These are phyloP conservation scores for Hydrolagus affinis DNA, from an alignment of 2,113 vertebrate genomes.

Conservation along the genomic window DNA sequence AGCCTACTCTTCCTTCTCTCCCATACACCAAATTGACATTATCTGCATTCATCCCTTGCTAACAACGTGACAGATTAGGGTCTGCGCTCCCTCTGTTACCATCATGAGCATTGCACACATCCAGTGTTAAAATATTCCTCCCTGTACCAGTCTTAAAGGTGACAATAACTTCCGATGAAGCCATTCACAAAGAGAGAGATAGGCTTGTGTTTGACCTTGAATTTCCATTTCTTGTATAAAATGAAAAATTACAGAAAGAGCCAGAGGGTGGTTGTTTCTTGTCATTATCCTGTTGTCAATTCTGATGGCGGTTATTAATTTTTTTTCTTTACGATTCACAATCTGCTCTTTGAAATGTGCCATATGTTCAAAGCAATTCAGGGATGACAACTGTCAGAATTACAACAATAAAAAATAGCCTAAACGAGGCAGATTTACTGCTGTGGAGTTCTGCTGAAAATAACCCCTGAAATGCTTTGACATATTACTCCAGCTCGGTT, in stretches of 20 bases:
- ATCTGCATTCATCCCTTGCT: background rate
- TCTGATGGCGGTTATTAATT: constrained; percentile 84
- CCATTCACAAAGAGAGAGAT: constrained; percentile 37
- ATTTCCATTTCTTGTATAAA: constrained; percentile 53
- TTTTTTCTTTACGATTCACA: constrained; percentile 90
- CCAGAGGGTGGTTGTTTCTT: constrained; percentile 66
- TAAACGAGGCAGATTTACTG: constrained; percentile 87
- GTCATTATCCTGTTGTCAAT: constrained; percentile 77
- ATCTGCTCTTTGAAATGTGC: constrained; percentile 89
- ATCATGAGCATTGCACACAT: background rate
- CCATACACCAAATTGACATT: background rate
- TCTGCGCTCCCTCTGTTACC: background rate
- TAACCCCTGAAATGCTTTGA: constrained; percentile 29
- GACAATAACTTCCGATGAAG: constrained; percentile 17
- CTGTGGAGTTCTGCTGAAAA: constrained; percentile 55
- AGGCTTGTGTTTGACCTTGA: constrained; percentile 72
- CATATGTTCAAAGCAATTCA: constrained; percentile 90
- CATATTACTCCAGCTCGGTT: background rate
- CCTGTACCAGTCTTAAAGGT: constrained; percentile 8
- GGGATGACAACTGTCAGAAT: constrained; percentile 86
- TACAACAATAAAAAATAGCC: constrained; percentile 82
- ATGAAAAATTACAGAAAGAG: constrained; percentile 53
- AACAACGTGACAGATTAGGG: background rate
- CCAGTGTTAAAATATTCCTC: background rate
- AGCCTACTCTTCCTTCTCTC: background rate